phyloP scores from a whole-genome alignment of 1,140 invertebrate genomes.

The Zaprionus camerounensis region DNA sequence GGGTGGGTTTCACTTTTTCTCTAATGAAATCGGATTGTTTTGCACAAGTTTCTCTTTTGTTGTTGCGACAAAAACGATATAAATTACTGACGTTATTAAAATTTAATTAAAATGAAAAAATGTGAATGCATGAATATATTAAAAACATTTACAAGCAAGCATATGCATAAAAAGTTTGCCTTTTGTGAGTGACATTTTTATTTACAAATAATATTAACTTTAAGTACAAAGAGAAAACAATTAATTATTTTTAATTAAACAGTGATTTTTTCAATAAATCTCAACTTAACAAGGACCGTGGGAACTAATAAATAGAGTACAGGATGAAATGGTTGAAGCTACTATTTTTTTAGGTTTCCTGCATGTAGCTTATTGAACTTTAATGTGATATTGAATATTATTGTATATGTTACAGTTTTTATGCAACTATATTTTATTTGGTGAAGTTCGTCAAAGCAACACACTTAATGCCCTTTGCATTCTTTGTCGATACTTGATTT shows the following conservation, averaged over 20 bases:
- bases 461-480: background rate
- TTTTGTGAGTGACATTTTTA: conserved; percentile 29
- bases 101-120: conserved; percentile 70
- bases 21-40: conserved; percentile 36
- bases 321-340: background rate
- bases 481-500: conserved; percentile 31
- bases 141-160: conserved; percentile 23
- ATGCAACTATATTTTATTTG: background rate
- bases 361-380: background rate
- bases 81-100: conserved; percentile 58
- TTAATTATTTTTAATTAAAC: conserved; percentile 31
- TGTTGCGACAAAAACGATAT: conserved; percentile 24
- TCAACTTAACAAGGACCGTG: background rate
- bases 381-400: background rate
- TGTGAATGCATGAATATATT: conserved; percentile 42
- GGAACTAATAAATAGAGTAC: background rate
- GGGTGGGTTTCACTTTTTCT: conserved; percentile 24
- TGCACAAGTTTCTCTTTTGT: conserved; percentile 26
- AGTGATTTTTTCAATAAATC: conserved; percentile 19
- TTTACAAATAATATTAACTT: conserved; percentile 39
- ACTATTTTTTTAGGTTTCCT: background rate
- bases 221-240: conserved; percentile 27
- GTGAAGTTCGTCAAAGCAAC: background rate
- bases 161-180: background rate
- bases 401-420: background rate